phyloP scores from a whole-genome alignment of 37 sponge, comb jelly and placozoan species.

The Halichondria panicea region DNA sequence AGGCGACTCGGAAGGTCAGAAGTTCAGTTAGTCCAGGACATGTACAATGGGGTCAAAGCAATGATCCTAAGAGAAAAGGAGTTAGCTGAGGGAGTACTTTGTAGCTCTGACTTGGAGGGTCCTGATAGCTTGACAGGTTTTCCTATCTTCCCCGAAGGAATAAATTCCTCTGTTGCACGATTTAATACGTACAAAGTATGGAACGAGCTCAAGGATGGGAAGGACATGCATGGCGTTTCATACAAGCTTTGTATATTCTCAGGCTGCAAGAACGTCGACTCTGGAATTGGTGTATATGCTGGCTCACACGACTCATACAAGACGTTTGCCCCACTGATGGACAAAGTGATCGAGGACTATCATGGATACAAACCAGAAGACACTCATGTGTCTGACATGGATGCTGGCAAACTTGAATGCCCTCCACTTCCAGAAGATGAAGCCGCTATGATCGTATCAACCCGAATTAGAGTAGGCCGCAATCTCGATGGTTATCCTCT shows the following conservation, averaged over 20 bases:
- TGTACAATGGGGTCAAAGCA: conserved; percentile 84
- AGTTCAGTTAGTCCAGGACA: conserved; percentile 82
- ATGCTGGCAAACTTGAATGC: conserved; percentile 53
- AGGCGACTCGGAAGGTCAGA: conserved; percentile 81
- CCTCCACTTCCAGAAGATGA: conserved; percentile 51
- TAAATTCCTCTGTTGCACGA: background rate
- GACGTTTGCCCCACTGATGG: conserved; percentile 69
- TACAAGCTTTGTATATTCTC: conserved; percentile 11
- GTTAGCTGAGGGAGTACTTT: conserved; percentile 10
- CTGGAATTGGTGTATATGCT: conserved; percentile 22
- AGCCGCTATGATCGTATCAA: conserved; percentile 41
- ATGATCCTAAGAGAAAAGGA: conserved; percentile 73
- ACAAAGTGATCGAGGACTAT: conserved; percentile 68
- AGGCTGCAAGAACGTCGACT: conserved; percentile 18
- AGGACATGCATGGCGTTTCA: conserved; percentile 5
- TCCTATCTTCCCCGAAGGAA: conserved; percentile 3
- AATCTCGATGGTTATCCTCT: conserved; percentile 65
- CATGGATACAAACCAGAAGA: conserved; percentile 67
- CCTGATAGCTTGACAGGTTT: background rate
- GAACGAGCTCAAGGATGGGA: conserved; percentile 1
- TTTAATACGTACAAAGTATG: conserved; percentile 13
- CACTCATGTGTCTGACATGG: conserved; percentile 76
- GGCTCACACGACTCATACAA: conserved; percentile 84
- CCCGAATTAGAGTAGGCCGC: conserved; percentile 73
- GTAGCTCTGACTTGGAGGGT: background rate